A percentile compares a stretch with the other conserved stretches of the same genome.
Evolutionary conservation across 2,888 invertebrate genomes (phyloP).

Genomic region (Pandemis corylana): DNA sequence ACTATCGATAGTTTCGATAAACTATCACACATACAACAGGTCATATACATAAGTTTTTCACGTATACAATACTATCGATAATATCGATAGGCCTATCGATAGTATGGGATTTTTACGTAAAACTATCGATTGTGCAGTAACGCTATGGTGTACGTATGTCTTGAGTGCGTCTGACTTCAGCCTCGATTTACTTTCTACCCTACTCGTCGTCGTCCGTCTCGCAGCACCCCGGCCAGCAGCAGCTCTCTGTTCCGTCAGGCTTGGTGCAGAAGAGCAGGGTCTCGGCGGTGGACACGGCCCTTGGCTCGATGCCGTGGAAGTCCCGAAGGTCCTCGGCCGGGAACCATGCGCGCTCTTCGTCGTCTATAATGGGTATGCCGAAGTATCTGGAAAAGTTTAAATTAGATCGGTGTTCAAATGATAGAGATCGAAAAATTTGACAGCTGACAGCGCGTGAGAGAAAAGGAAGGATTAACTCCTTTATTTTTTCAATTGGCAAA

Average conservation of each 20-base stretch:
- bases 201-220: constrained; percentile 80
- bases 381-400: constrained; percentile 86
- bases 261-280: constrained; percentile 93
- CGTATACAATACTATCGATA: too few species aligned
- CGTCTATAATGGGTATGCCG: constrained; percentile 92
- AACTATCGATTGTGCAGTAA: too few species aligned
- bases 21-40: too few species aligned
- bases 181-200: background rate
- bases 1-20: too few species aligned
- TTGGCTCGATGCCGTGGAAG: constrained; percentile 94
- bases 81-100: too few species aligned
- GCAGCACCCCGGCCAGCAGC: constrained; percentile 89
- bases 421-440: too few species aligned
- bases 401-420: too few species aligned
- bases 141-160: background rate
- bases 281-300: constrained; percentile 89
- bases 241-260: constrained; percentile 92
- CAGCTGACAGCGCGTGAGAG: too few species aligned
- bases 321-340: constrained; percentile 94
- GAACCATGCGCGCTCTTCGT: constrained; percentile 97
- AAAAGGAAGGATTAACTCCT: too few species aligned
- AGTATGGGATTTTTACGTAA: too few species aligned
- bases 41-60: too few species aligned
- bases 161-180: background rate
- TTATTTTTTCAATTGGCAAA: too few species aligned